Base-by-base conservation (phyloP, 2,113 vertebrate genomes). In the Mohoua ochrocephala region DNA sequence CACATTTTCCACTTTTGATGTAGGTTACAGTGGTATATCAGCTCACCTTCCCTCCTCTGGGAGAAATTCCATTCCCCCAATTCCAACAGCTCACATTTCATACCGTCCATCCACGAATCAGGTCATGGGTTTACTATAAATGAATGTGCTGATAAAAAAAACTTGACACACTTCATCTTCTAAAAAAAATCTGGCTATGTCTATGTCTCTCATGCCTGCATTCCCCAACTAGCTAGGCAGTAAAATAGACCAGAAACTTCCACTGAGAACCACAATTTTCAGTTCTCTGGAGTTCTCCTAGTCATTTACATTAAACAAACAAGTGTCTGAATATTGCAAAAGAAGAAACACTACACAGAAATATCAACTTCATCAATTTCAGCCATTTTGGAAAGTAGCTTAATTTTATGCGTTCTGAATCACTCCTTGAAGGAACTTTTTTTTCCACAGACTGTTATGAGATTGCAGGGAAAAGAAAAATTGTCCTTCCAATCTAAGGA, bases 41-140 rank as follows among this genome's bases (percentile, higher is more conserved):
- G 54, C 27, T 56, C 75, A 83, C 79, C 82, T 76, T 85, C 14
- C 31, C 7, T 78, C 77, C 57, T 87, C 87, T 44, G 67, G 53
- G 47, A 76, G 39, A 85, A 93, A 96, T 91, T 82, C 53, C 74
- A 73, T 91, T 93, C 54, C 65, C 42, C n/a, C 37, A 31, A 21
- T 31, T 92, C 61, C 68, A 85, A 54, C 54, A 93, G 67, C 50
- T 94, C 82, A 86, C 64, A 61, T 91, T 92, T 95, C 83, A 92
- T 88, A 27, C 21, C 77, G 50, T 59, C 39, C 52, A 42, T 50
- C 49, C 47, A 57, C 2, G 22, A 69, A 89, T 70, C 61, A 86
- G 74, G 60, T 64, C 63, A 80, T 61, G 50, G 45, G 21, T 95
- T 95, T 94, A 76, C 37, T 71, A 39, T 41, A 92, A 80, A 88